Base-by-base conservation (phyloP, 1,140 invertebrate species). In the Danaus plexippus region DNA sequence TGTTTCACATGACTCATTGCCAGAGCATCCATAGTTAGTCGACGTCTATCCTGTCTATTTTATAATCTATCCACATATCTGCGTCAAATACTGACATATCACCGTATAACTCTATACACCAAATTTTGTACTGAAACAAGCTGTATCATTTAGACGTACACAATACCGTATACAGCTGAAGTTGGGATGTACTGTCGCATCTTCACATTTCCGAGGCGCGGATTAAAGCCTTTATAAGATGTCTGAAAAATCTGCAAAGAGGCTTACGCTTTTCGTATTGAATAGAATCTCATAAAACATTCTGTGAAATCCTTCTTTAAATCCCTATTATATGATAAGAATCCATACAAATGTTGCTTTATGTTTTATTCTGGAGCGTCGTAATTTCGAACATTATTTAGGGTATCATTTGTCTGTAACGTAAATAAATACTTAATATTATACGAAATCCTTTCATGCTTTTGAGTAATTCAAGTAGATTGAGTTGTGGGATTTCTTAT, bases 231-330 rank as follows among this genome's bases (percentile, higher is more conserved):
- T 75, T 76, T 67, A 69, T 69, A 74, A 73, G 70, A 75, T 69
- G 68, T 64, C 68, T 66, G 71, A 69, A 73, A 63, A 81, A 79
- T 77, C 74, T 78, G 70, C 61, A 77, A 76, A 74, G 75, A 75
- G 66, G 77, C 71, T 78, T 80, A 75, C 64, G 63, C 69, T 61
- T 69, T 63, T 67, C 57, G 54, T 69, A 69, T 73, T 79, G 64
- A 78, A 75, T 69, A 71, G 67, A 68, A 71, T 61, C 68, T 71
- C 67, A 69, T 77, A 73, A 77, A 77, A 74, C 69, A 75, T 77
- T 70, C 64, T 69, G n/a, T 18, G 45, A 58, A 69, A 75, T 77
- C 63, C 67, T 57, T 59, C 58, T 71, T 69, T 69, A 68, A 65
- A 58, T 66, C 57, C 57, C 53, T 63, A 60, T 67, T 68, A 70